These are phyloP conservation scores for Anguilla obscura DNA, from an alignment of 2,797 vertebrate genomes.

Conservation along the genomic window DNA sequence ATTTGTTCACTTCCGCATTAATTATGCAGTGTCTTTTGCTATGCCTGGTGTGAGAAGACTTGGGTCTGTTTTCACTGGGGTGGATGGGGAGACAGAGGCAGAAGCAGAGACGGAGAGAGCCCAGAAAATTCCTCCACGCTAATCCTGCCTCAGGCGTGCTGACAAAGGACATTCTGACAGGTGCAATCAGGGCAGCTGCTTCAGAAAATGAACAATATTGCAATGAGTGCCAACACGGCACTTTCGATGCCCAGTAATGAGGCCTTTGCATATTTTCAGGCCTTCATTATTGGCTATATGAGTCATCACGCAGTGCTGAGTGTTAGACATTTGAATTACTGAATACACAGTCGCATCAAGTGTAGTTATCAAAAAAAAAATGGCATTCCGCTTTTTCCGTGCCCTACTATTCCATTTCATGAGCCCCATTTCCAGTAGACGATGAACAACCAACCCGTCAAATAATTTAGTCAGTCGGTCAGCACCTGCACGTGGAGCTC, in stretches of 20 bases:
- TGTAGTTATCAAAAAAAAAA: neutral
- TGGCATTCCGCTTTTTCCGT: neutral
- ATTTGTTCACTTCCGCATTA: neutral
- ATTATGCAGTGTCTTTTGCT: neutral
- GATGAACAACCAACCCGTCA: neutral
- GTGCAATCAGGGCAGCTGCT: neutral
- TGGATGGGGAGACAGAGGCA: neutral
- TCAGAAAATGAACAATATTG: neutral
- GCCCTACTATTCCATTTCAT: neutral
- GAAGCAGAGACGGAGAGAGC: neutral
- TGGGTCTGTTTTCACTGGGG: neutral
- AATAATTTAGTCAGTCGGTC: neutral
- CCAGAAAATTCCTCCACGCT: neutral
- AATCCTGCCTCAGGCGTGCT: neutral
- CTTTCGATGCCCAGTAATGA: neutral
- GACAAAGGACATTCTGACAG: neutral
- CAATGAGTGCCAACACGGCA: neutral
- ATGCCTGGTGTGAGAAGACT: neutral
- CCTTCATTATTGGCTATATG: neutral
- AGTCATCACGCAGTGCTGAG: neutral
- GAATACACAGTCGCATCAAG: neutral
- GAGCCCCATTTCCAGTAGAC: neutral
- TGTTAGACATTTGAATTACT: neutral
- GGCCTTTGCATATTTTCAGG: neutral
- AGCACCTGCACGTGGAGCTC: neutral